These are phyloP conservation scores for Cyrtonyx montezumae DNA, from an alignment of 2,113 vertebrate species.

Conservation along the genomic window DNA sequence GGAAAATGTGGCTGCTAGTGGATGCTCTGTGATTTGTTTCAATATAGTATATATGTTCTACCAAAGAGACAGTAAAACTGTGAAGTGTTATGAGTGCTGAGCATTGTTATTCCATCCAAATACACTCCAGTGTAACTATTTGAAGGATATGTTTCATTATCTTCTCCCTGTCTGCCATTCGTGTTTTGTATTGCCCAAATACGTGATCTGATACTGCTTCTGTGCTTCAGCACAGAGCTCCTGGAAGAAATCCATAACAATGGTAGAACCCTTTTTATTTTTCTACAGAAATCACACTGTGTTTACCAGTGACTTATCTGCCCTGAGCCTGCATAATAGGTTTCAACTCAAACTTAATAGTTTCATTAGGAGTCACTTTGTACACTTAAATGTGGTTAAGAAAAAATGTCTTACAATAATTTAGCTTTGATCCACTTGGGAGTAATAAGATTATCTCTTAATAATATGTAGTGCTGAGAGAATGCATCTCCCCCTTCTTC, in stretches of 20 bases:
- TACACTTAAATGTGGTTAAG: conserved; percentile 16
- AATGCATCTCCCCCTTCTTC: not conserved
- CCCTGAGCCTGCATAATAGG: not conserved
- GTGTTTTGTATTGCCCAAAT: conserved; percentile 3
- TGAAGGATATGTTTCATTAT: conserved; percentile 70
- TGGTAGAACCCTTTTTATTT: conserved; percentile 30
- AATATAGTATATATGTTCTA: conserved; percentile 21
- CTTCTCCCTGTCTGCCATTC: conserved; percentile 44
- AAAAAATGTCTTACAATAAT: not conserved
- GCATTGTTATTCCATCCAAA: conserved; percentile 56
- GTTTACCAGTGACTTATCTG: not conserved
- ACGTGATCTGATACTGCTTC: not conserved
- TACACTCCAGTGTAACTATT: conserved; percentile 57
- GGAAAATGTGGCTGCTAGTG: conserved; percentile 35
- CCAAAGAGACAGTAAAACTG: conserved; percentile 37
- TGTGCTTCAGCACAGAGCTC: conserved; percentile 16
- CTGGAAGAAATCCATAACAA: conserved; percentile 42
- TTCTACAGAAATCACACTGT: not conserved
- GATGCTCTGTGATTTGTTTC: conserved; percentile 44
- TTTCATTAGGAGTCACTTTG: conserved; percentile 19
- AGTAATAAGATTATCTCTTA: not conserved
- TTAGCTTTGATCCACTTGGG: not conserved
- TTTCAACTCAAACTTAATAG: conserved; percentile 12
- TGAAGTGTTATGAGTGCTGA: conserved; percentile 45
- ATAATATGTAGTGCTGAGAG: not conserved